phyloP scores from a whole-genome alignment of 2,888 invertebrate species.

The Neoitamus cyanurus region DNA sequence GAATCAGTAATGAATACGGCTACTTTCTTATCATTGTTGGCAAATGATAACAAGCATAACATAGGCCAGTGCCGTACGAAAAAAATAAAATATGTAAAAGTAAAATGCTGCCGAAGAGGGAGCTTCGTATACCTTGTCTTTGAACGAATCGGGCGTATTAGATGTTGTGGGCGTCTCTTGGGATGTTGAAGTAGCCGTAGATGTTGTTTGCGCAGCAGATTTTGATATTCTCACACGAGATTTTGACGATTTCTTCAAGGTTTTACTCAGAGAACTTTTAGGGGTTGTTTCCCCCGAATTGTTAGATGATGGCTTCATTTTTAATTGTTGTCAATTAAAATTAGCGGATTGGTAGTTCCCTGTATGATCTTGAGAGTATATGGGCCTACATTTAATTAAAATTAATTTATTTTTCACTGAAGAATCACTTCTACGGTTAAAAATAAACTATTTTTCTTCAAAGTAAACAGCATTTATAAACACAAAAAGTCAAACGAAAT shows the following conservation, averaged over 20 bases:
- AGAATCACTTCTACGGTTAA: background rate
- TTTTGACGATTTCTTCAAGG: conserved; percentile 62
- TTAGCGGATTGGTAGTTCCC: background rate
- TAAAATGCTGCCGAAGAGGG: background rate
- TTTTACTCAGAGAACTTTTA: conserved; percentile 59
- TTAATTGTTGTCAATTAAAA: background rate
- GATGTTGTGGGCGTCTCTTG: conserved; percentile 52
- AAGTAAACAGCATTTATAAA: background rate
- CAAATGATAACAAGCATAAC: background rate
- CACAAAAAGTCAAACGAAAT: background rate
- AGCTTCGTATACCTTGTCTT: conserved; percentile 22
- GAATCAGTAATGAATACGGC: background rate
- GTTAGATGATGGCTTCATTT: conserved; percentile 27
- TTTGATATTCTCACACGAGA: conserved; percentile 61
- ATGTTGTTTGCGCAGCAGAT: conserved; percentile 55
- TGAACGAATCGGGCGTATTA: conserved; percentile 49
- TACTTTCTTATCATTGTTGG: background rate
- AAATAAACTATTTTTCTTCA: background rate
- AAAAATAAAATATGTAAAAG: background rate
- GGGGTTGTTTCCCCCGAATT: conserved; percentile 55
- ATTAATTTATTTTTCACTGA: background rate
- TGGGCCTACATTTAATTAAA: background rate
- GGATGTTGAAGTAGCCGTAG: conserved; percentile 55
- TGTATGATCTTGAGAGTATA: background rate
- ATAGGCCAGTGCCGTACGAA: background rate